Evolutionary conservation across 2,888 invertebrate genomes (phyloP).

Genomic region (Entomobrya proxima): DNA sequence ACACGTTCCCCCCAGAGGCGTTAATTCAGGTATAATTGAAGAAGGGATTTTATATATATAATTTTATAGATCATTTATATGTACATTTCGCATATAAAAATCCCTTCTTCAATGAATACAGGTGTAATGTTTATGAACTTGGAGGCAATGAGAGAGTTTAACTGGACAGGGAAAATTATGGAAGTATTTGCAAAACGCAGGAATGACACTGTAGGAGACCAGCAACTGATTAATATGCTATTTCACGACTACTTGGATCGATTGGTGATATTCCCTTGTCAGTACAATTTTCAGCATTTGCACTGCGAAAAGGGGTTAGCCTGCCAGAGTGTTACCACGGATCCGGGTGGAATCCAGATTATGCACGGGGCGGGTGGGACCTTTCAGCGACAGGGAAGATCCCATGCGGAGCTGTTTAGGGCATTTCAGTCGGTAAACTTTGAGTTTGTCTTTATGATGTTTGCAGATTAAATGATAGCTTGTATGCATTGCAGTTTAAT

Average conservation of each 20-base stretch:
- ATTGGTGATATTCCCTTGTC: background rate
- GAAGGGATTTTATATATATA: too few relatives aligned
- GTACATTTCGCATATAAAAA: too few relatives aligned
- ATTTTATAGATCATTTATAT: too few relatives aligned
- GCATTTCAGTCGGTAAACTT: slow-evolving; percentile 13
- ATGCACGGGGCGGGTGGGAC: slow-evolving; percentile 38
- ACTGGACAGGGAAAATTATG: slow-evolving; percentile 1
- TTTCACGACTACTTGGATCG: slow-evolving; percentile 5
- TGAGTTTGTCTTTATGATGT: background rate
- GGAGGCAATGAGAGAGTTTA: slow-evolving; percentile 25
- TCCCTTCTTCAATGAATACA: too few relatives aligned
- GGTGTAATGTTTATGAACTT: slow-evolving; percentile 46
- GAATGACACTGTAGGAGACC: background rate
- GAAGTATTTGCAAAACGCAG: background rate
- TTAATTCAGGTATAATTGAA: slow-evolving; percentile 13
- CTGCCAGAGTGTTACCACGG: background rate
- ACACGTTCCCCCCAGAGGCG: slow-evolving; percentile 23
- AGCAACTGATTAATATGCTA: slow-evolving; percentile 24
- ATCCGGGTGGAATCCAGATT: slow-evolving; percentile 23
- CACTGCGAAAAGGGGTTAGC: slow-evolving; percentile 22
- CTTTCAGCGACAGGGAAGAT: background rate
- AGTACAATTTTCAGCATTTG: slow-evolving; percentile 45
- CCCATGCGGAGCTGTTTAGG: background rate
- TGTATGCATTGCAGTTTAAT: background rate
- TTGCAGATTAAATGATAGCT: too few relatives aligned